Percentiles rank a stretch among this genome's conserved stretches.
phyloP scores from a whole-genome alignment of 2,113 vertebrate genomes.

The Phocoena phocoena region DNA sequence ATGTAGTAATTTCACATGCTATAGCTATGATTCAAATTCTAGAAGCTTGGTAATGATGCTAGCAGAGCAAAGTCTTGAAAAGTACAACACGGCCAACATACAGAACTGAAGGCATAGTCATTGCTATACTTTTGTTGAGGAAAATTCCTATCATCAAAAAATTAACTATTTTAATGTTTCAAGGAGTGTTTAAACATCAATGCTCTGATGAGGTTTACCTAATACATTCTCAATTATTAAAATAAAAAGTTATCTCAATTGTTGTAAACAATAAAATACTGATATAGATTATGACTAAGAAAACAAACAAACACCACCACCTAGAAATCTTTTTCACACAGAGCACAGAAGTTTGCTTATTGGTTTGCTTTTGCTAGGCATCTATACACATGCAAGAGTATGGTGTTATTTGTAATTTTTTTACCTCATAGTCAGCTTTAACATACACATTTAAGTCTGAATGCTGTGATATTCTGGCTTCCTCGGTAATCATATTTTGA shows the following conservation, averaged over 20 bases:
- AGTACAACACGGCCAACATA: background rate
- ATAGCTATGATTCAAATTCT: background rate
- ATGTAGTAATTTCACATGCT: background rate
- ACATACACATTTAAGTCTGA: no score
- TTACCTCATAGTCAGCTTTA: background rate
- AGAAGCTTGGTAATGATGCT: background rate
- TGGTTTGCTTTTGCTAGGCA: background rate
- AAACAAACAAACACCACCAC: background rate
- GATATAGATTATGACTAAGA: background rate
- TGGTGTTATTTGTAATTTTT: background rate
- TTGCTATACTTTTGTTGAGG: background rate
- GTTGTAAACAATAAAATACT: background rate
- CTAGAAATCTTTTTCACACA: background rate
- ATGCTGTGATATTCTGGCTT: background rate
- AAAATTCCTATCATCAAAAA: background rate
- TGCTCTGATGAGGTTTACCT: background rate
- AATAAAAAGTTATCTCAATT: background rate
- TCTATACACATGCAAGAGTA: background rate
- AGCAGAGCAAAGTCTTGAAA: background rate
- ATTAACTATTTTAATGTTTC: background rate
- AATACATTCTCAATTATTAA: background rate
- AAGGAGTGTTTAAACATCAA: background rate
- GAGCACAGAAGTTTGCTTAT: background rate
- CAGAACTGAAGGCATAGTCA: background rate
- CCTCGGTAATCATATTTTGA: background rate